phyloP scores from a whole-genome alignment of 2,113 vertebrate genomes.

The Phylloscopus whistleri region DNA sequence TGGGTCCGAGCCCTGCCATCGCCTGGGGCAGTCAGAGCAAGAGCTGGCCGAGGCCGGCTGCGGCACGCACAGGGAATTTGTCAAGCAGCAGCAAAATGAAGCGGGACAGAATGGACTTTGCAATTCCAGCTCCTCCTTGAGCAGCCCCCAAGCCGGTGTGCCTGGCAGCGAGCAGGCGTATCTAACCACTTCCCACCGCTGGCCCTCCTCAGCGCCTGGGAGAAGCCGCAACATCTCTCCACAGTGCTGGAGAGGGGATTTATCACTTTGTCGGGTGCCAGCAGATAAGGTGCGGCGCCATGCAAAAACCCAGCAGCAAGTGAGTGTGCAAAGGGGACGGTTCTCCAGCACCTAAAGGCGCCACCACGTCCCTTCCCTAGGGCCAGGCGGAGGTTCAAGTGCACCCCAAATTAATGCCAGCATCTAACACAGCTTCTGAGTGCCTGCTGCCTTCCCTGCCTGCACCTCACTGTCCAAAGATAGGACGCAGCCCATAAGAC shows the following conservation, averaged over 20 bases:
- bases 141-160: accelerated
- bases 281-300: conserved; percentile 29
- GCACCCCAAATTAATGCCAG: background rate
- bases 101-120: background rate
- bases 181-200: background rate
- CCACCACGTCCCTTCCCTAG: background rate
- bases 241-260: background rate
- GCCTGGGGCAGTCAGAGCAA: accelerated
- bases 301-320: background rate
- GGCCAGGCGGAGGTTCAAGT: accelerated
- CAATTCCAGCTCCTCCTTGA: background rate
- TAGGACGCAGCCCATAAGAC: background rate
- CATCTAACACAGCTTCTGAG: background rate
- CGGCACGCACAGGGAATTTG: accelerated
- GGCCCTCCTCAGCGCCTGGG: background rate
- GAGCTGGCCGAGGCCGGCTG: background rate
- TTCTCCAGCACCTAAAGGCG: background rate
- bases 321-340: background rate
- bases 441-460: background rate
- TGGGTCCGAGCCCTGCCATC: accelerated
- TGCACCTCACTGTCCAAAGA: background rate
- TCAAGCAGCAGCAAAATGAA: background rate
- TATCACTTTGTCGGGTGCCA: conserved; percentile 8
- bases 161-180: background rate
- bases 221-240: conserved; percentile 3